phyloP scores from a whole-genome alignment of 37 sponge, comb jelly and placozoan genomes.

The Cladorhizidae sp. region DNA sequence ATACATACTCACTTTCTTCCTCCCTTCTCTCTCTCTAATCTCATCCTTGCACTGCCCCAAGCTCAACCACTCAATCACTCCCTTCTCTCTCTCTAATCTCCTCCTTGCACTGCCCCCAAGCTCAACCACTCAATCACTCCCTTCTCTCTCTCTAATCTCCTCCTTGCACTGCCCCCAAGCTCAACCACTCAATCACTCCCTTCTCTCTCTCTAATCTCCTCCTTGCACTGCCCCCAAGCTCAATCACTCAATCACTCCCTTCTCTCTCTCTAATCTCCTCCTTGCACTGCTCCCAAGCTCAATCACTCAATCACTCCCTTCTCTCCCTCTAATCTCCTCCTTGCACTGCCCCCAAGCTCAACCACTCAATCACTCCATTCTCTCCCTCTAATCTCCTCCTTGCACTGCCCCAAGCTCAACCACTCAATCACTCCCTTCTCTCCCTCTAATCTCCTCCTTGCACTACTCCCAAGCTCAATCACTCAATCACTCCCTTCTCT shows the following conservation, averaged over 20 bases:
- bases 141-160: slow-evolving; percentile 3
- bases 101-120: not conserved
- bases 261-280: slow-evolving; percentile 11
- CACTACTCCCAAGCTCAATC: too few relatives aligned
- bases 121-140: not conserved
- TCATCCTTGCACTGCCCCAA: too few relatives aligned
- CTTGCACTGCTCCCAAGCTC: not conserved
- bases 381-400: slow-evolving; percentile 17
- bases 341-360: not conserved
- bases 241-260: not conserved
- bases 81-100: not conserved
- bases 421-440: not conserved
- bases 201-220: slow-evolving; percentile 3
- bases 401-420: not conserved
- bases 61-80: not conserved
- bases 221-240: slow-evolving; percentile 6
- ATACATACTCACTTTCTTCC: not conserved
- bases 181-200: not conserved
- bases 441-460: not conserved
- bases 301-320: not conserved
- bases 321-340: slow-evolving; percentile 16
- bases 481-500: not conserved
- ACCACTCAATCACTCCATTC: not conserved
- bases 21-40: not conserved
- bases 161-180: not conserved